Conservation (phyloP, 2,113 vertebrate genomes). For the Casuarius casuarius region DNA sequence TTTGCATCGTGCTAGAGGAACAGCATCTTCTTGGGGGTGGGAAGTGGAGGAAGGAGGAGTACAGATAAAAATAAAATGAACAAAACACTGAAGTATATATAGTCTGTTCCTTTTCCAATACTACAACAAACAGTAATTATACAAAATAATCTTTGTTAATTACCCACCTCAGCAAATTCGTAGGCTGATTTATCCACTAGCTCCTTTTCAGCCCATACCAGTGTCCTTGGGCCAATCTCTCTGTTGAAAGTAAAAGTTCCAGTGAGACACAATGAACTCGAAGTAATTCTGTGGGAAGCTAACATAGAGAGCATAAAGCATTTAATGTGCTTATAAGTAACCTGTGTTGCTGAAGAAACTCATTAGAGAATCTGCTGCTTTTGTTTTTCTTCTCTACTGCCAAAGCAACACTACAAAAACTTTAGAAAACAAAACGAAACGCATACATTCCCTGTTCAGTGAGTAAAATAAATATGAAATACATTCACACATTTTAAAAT, state of each 20-base stretch:
- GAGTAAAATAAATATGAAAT: neutral
- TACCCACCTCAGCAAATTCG: slow-evolving; percentile 93
- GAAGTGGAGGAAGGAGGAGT: neutral
- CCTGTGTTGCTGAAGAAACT: neutral
- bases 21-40: neutral
- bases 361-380: neutral
- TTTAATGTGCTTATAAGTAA: neutral
- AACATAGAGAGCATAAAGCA: rapidly evolving
- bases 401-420: neutral
- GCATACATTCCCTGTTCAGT: neutral
- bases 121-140: neutral
- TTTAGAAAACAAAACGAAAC: neutral
- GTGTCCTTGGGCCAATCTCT: slow-evolving; percentile 90
- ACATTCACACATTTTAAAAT: neutral
- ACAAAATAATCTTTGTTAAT: neutral
- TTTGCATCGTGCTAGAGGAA: neutral
- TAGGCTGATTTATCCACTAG: slow-evolving; percentile 89
- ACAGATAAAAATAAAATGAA: neutral
- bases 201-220: slow-evolving; percentile 96
- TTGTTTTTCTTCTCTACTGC: neutral
- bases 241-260: slow-evolving; percentile 74
- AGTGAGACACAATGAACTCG: neutral
- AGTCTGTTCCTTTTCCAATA: neutral
- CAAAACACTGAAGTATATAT: neutral
- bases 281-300: neutral